Conservation (phyloP, 2,113 vertebrate species). For the Dissostichus mawsoni region DNA sequence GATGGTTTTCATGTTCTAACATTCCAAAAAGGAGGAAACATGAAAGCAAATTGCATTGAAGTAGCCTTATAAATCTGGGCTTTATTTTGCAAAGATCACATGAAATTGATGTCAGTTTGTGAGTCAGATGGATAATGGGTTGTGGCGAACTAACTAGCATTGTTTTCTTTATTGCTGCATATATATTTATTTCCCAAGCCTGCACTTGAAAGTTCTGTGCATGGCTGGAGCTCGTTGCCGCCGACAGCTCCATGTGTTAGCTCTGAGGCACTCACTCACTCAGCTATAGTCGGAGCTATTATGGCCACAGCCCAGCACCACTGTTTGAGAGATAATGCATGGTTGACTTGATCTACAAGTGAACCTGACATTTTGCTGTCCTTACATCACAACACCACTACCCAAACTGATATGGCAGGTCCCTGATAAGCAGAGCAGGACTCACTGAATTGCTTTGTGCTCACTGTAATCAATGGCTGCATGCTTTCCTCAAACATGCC, state of each 20-base stretch:
- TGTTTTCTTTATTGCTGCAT: slow-evolving; percentile 22
- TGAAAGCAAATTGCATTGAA: slow-evolving; percentile 11
- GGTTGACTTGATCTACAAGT: slow-evolving; percentile 86
- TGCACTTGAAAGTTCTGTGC: slow-evolving; percentile 45
- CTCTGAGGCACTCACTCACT: slow-evolving; percentile 66
- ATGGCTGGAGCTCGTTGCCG: slow-evolving; percentile 49
- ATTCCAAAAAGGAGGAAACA: slow-evolving; percentile 24
- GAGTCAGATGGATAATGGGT: slow-evolving; percentile 32
- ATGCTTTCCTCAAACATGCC: slow-evolving; percentile 67
- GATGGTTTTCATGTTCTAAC: slow-evolving; percentile 47
- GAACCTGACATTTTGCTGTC: slow-evolving; percentile 83
- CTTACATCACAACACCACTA: slow-evolving; percentile 82
- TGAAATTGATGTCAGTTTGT: slow-evolving; percentile 26
- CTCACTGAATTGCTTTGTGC: slow-evolving; percentile 78
- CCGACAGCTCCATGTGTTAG: slow-evolving; percentile 57
- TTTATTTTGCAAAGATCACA: slow-evolving; percentile 30
- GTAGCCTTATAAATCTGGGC: slow-evolving; percentile 19
- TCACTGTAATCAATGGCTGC: slow-evolving; percentile 69
- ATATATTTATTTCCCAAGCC: slow-evolving; percentile 32
- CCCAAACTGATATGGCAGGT: slow-evolving; percentile 80
- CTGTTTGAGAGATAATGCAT: slow-evolving; percentile 83
- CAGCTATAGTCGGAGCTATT: slow-evolving; percentile 62
- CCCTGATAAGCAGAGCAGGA: slow-evolving; percentile 79
- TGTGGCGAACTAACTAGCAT: slow-evolving; percentile 10
- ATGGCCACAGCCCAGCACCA: slow-evolving; percentile 71